Base-by-base conservation (phyloP, 2,797 vertebrate genomes). In the Ceyx erithaca region DNA sequence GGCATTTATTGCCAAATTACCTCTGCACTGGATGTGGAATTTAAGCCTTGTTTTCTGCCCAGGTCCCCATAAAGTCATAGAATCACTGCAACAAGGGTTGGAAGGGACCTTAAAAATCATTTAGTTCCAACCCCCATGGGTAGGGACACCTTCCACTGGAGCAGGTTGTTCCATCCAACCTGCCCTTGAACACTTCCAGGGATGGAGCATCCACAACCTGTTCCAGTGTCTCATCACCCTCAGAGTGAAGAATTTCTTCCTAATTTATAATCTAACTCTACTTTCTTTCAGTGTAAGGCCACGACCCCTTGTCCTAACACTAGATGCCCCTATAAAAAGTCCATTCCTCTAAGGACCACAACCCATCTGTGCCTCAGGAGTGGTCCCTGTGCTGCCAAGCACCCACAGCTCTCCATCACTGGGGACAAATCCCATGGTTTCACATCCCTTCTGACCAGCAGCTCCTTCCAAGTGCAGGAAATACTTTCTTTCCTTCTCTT, bases 351-450 rank as follows among this genome's bases (percentile, higher is more conserved):
- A 46, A 73, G 79, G 10, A 43, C 7, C 70, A 41, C 17, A 6
- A 0, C 52, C n/a, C 25, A 51, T 13, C 33, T 1, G 12, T 0
- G 25, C 58, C 2, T 10, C 28, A 52, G 64, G 40, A 31, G 6
- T 5, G 0, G 52, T 26, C 30, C 37, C 49, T 40, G 28, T 19
- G 3, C 48, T 5, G 1, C 3, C 3, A 7, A 31, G 30, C 5
- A 33, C 68, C 26, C 8, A 12, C 31, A 14, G 22, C 23, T 52
- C 55, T 63, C 61, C 26, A 14, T 40, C 8, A 3, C 30, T 4
- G 4, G 12, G 28, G 33, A 11, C 4, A 0, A 0, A 3, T 51
- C 30, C 15, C 0, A 0, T 5, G 13, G 19, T 33, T 71, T 69
- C 33, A 3, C 1, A 10, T 7, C 31, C 51, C 41, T 59, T 49